phyloP scores from a whole-genome alignment of 1,140 invertebrate species.

The Drosophila orena region DNA sequence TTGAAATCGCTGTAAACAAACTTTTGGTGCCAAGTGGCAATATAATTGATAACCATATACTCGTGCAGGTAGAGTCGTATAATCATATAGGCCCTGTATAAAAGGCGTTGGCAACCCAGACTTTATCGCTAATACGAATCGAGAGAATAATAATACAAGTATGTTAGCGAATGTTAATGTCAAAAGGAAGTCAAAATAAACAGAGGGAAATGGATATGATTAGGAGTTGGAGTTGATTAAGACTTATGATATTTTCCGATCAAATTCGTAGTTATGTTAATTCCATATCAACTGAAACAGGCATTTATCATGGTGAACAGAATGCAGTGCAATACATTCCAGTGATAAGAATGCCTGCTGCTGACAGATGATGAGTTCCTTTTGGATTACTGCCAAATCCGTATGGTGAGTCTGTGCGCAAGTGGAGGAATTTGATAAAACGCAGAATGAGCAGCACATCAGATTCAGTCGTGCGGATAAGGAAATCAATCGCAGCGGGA shows the following conservation, averaged over 20 bases:
- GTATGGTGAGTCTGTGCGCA: conserved; percentile 6
- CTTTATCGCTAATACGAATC: conserved; percentile 4
- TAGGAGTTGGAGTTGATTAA: too few species aligned
- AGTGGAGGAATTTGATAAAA: conserved; percentile 49
- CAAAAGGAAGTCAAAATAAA: conserved; percentile 2
- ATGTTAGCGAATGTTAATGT: not conserved
- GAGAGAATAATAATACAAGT: conserved; percentile 15
- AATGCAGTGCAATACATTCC: not conserved
- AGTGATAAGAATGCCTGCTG: conserved; percentile 40
- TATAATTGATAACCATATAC: conserved; percentile 30
- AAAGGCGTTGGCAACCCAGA: conserved; percentile 4
- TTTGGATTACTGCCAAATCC: conserved; percentile 24
- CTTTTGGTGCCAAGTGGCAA: conserved; percentile 35
- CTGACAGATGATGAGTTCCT: conserved; percentile 31
- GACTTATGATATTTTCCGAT: too few species aligned
- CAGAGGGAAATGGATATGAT: too few species aligned
- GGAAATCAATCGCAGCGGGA: conserved; percentile 50
- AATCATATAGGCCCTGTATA: conserved; percentile 18
- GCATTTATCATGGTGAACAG: not conserved
- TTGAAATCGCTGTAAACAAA: conserved; percentile 29
- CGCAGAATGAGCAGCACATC: conserved; percentile 26
- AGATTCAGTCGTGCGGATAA: conserved; percentile 12
- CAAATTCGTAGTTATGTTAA: not conserved
- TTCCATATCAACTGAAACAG: not conserved
- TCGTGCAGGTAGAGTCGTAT: conserved; percentile 9